Evolutionary conservation across 2,888 invertebrate species (phyloP).

Genomic region (Oasisia sp.): DNA sequence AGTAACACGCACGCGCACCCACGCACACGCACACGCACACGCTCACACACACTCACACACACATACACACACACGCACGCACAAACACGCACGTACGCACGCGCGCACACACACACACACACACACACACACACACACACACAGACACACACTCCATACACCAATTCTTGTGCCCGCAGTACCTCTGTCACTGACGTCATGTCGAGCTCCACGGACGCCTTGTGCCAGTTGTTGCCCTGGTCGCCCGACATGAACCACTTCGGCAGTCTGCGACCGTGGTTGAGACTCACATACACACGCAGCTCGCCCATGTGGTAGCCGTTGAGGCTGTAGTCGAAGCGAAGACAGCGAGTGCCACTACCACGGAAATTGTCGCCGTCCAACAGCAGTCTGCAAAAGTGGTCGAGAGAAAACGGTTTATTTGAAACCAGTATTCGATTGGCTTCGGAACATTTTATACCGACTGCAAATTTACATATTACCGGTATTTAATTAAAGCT

Average conservation of each 20-base stretch:
- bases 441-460: not conserved
- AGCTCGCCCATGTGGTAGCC: constrained; percentile 55
- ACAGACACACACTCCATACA: not conserved
- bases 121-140: not conserved
- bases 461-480: not conserved
- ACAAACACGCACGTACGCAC: not conserved
- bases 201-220: constrained; percentile 36
- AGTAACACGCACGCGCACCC: no score
- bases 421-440: not conserved
- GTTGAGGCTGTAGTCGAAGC: constrained; percentile 59
- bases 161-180: not conserved
- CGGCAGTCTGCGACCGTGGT: constrained; percentile 18
- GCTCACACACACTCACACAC: no score
- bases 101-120: not conserved
- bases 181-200: constrained; percentile 31
- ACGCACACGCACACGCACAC: no score
- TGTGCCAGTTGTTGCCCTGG: constrained; percentile 37
- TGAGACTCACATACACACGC: constrained; percentile 42
- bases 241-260: constrained; percentile 40
- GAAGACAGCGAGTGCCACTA: constrained; percentile 43
- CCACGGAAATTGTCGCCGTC: constrained; percentile 30
- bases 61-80: not conserved
- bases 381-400: constrained; percentile 24
- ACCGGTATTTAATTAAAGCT: not conserved
- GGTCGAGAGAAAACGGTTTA: not conserved